Evolutionary conservation across 2,797 vertebrate species (phyloP).

Genomic region (Bradypodion ventrale): DNA sequence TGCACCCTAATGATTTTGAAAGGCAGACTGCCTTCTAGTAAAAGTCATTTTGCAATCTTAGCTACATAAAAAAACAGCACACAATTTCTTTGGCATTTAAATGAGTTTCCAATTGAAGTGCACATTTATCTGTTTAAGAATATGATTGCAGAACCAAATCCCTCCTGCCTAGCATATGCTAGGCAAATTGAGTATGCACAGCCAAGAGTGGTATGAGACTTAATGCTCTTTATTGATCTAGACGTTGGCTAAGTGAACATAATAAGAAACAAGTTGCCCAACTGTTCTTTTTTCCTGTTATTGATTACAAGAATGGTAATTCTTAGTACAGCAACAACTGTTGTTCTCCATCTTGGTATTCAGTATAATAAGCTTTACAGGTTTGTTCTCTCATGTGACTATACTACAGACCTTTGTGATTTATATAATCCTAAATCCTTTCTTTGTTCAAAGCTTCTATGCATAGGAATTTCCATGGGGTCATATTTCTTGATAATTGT

Average conservation of each 20-base stretch:
- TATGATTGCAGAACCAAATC: slow-evolving; percentile 58
- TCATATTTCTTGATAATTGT: slow-evolving; percentile 49
- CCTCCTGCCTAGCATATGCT: slow-evolving; percentile 47
- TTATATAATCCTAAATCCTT: slow-evolving; percentile 63
- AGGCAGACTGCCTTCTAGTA: slow-evolving; percentile 39
- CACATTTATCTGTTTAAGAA: slow-evolving; percentile 56
- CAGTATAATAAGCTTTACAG: slow-evolving; percentile 70
- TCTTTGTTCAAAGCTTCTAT: slow-evolving; percentile 41
- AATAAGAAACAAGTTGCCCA: slow-evolving; percentile 76
- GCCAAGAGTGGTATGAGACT: slow-evolving; percentile 59
- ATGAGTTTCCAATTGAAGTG: slow-evolving; percentile 48
- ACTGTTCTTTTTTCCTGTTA: slow-evolving; percentile 74
- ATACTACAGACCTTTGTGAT: slow-evolving; percentile 47
- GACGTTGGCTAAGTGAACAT: slow-evolving; percentile 70
- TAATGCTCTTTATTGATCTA: slow-evolving; percentile 65
- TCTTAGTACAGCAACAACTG: slow-evolving; percentile 68
- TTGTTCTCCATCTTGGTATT: slow-evolving; percentile 74
- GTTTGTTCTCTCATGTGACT: slow-evolving; percentile 63
- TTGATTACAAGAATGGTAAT: slow-evolving; percentile 73
- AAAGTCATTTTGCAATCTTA: slow-evolving; percentile 31
- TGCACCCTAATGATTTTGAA: slow-evolving; percentile 41
- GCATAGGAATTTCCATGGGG: slow-evolving; percentile 52
- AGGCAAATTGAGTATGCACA: slow-evolving; percentile 58
- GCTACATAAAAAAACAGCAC: slow-evolving; percentile 1
- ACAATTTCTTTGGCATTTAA: slow-evolving; percentile 33